A percentile compares a stretch with the other conserved stretches of the same genome.
Conservation (phyloP, 2,888 invertebrate genomes). For the Clostera curtula region DNA sequence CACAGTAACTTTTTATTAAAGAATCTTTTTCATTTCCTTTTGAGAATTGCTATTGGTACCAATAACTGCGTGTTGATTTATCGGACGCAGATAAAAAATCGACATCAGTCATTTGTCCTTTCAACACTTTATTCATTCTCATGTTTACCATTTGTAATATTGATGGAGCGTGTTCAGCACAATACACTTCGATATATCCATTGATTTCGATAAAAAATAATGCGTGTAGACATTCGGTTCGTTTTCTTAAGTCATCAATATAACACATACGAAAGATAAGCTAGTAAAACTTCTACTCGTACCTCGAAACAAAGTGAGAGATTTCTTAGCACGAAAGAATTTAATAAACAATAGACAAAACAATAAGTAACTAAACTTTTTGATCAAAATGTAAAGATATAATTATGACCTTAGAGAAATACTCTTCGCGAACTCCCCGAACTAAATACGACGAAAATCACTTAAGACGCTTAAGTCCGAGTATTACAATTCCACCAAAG, state of each 20-base stretch:
- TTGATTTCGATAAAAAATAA: constrained; percentile 36
- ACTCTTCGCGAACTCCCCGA: constrained; percentile 38
- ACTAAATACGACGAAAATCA: constrained; percentile 55
- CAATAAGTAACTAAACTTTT: constrained; percentile 20
- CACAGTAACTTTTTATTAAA: constrained; percentile 14
- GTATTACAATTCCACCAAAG: constrained; percentile 41
- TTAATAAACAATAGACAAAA: constrained; percentile 8
- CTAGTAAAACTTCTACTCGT: constrained; percentile 5
- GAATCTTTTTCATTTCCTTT: constrained; percentile 3
- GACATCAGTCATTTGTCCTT: constrained; percentile 54
- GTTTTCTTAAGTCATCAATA: constrained; percentile 23
- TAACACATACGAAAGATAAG: constrained; percentile 13
- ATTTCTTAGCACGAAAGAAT: constrained; percentile 5
- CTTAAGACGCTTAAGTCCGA: constrained; percentile 30
- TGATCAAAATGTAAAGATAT: constrained; percentile 37
- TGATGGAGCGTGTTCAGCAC: constrained; percentile 29
- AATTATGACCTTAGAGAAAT: constrained; percentile 48
- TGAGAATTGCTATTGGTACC: neutral
- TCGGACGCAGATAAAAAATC: constrained; percentile 40
- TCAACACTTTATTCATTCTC: constrained; percentile 41
- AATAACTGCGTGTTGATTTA: constrained; percentile 36
- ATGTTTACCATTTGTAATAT: constrained; percentile 45
- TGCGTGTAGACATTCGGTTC: constrained; percentile 25
- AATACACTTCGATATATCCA: constrained; percentile 29
- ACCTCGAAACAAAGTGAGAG: constrained; percentile 3